Conservation (phyloP, 1,140 invertebrate species). For the Hyposmocoma kahamanoa region DNA sequence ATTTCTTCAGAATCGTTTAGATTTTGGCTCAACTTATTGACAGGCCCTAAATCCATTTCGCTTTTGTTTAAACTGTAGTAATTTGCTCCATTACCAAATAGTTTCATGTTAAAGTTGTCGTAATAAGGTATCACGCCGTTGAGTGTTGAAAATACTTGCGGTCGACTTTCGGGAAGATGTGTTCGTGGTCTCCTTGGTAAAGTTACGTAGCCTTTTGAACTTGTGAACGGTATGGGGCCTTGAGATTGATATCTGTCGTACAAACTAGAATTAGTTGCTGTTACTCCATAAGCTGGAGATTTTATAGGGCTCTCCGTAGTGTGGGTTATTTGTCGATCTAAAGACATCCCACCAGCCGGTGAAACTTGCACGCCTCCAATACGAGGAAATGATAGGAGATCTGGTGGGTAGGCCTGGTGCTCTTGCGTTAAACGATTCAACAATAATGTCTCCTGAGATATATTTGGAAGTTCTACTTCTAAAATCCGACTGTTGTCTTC, state of each 20-base stretch:
- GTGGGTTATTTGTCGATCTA: conserved; percentile 66
- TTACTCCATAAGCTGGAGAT: conserved; percentile 72
- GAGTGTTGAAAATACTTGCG: conserved; percentile 69
- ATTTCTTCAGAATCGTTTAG: conserved; percentile 76
- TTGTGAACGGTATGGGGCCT: conserved; percentile 73
- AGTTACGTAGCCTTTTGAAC: conserved; percentile 84
- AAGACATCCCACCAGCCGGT: conserved; percentile 79
- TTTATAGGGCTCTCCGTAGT: conserved; percentile 62
- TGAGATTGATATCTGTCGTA: conserved; percentile 80
- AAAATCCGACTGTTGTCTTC: conserved; percentile 75
- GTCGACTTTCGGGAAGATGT: conserved; percentile 77
- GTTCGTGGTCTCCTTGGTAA: conserved; percentile 86
- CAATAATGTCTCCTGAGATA: conserved; percentile 56
- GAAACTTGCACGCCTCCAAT: conserved; percentile 75
- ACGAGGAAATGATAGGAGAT: conserved; percentile 85
- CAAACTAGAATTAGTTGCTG: conserved; percentile 75
- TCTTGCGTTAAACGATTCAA: conserved; percentile 68
- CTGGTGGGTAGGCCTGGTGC: conserved; percentile 80
- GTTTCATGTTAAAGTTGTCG: conserved; percentile 86
- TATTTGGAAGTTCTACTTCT: conserved; percentile 62
- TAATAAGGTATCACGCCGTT: conserved; percentile 83
- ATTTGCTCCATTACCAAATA: conserved; percentile 86
- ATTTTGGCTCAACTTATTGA: conserved; percentile 64
- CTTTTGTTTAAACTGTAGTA: conserved; percentile 82
- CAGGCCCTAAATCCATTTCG: conserved; percentile 59